phyloP scores from a whole-genome alignment of 2,797 vertebrate species.

The Parauchenoglanis punctatus region DNA sequence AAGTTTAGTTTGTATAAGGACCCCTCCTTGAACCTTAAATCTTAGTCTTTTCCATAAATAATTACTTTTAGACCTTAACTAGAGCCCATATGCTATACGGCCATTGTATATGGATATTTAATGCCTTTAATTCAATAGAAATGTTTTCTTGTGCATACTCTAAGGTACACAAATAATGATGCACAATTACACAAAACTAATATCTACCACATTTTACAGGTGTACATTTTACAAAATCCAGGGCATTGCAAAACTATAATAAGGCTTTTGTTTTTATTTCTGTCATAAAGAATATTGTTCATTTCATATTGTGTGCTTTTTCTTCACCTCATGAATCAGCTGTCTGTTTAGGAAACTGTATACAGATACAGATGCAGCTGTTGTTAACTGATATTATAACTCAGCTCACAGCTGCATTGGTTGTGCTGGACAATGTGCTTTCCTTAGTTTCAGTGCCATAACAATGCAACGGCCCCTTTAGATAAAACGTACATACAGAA shows the following conservation, averaged over 20 bases:
- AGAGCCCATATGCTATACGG: background rate
- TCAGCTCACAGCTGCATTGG: background rate
- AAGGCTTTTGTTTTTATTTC: background rate
- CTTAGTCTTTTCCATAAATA: background rate
- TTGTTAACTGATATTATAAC: background rate
- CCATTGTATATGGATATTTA: background rate
- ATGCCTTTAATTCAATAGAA: background rate
- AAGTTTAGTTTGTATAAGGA: background rate
- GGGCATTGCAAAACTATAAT: background rate
- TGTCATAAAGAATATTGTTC: background rate
- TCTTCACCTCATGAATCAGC: background rate
- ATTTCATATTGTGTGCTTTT: background rate
- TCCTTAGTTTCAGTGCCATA: background rate
- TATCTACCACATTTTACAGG: background rate
- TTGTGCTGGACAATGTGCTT: background rate
- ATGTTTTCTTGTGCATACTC: background rate
- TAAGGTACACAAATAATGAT: background rate
- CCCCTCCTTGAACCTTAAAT: background rate
- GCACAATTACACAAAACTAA: conserved; percentile 1
- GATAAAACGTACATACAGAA: background rate
- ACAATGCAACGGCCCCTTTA: background rate
- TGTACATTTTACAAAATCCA: background rate
- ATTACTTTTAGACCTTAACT: background rate
- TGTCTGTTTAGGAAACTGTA: background rate
- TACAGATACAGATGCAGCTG: background rate